Percentiles rank a stretch among this genome's conserved stretches.
Conservation (phyloP, 2,797 vertebrate genomes). For the Aselliscus stoliczkanus region DNA sequence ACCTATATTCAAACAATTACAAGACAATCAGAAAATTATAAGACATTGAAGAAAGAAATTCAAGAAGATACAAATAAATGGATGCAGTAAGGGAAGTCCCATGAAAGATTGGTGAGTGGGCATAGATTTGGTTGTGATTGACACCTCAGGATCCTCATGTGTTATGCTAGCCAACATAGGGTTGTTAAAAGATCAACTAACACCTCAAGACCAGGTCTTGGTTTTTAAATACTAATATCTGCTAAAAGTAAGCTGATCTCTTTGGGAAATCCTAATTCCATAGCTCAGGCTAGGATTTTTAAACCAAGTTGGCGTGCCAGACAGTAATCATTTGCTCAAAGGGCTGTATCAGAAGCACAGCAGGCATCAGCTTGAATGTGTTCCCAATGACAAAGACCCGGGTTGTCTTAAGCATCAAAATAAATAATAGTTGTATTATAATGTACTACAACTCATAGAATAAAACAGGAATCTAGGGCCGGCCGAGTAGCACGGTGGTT, state of each 20-base stretch:
- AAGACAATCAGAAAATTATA: too few species aligned
- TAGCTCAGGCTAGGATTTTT: background rate
- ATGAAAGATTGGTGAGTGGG: background rate
- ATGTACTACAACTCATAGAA: background rate
- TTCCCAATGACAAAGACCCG: background rate
- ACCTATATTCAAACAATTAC: too few species aligned
- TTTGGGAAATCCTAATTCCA: background rate
- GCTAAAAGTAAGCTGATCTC: background rate
- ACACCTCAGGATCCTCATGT: background rate
- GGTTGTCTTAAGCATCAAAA: background rate
- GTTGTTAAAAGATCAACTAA: background rate
- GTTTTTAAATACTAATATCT: background rate
- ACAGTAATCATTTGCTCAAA: background rate
- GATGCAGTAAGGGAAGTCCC: background rate
- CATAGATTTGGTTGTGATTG: background rate
- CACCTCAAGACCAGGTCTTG: background rate
- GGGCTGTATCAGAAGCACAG: background rate
- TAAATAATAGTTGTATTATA: background rate
- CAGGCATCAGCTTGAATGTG: background rate
- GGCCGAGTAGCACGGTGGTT: too few species aligned
- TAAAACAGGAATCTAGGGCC: background rate
- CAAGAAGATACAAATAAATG: too few species aligned
- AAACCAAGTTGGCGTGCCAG: background rate
- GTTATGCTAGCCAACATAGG: background rate
- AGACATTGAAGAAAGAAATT: too few species aligned